Evolutionary conservation across 1,140 invertebrate species (phyloP), one percentile per base, ranked within the genome.

Genomic region (Bombyx mori): DNA sequence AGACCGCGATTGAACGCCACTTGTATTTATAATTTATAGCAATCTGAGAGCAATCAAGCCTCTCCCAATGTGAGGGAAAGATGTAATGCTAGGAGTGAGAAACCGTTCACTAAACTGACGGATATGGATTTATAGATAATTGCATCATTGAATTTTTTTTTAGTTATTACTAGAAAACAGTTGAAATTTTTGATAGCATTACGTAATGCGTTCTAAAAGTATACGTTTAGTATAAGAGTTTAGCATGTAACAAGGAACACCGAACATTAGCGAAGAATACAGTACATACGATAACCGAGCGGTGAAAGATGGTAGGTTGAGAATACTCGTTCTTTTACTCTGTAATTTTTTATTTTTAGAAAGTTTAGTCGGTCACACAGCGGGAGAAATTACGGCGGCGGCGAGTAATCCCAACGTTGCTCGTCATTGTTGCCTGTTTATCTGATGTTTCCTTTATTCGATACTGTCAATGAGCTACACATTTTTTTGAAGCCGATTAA

Each of bases 291-390:
- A 79, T 83, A 83, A 79, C 74, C 69, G 74, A 76, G 72, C 78
- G 77, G 83, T 85, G 82, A 85, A 87, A 87, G 84, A 87, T 79
- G 75, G 73, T 79, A 75, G 63, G 77, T 75, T 79, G 73, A 73
- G 77, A 81, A 80, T 76, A 74, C 69, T 75, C 67, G 68, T 77
- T 86, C 73, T 85, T 82, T 85, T 84, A 80, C 75, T 78, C 70
- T 77, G 70, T 63, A 76, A 79, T 86, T 80, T 81, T 77, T 75
- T 76, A 78, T 86, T 86, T 86, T 87, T 87, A 87, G 84, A 87
- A 87, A 87, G 84, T 87, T 78, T 70, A 74, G 77, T 75, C 73
- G 78, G 75, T 70, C 75, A 73, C 80, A 74, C 77, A 61, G 77
- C 71, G 69, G 69, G 83, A 79, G 83, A 87, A 87, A 85, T 84